Evolutionary conservation across 2,113 vertebrate species (phyloP).

Genomic region (Calypte anna): DNA sequence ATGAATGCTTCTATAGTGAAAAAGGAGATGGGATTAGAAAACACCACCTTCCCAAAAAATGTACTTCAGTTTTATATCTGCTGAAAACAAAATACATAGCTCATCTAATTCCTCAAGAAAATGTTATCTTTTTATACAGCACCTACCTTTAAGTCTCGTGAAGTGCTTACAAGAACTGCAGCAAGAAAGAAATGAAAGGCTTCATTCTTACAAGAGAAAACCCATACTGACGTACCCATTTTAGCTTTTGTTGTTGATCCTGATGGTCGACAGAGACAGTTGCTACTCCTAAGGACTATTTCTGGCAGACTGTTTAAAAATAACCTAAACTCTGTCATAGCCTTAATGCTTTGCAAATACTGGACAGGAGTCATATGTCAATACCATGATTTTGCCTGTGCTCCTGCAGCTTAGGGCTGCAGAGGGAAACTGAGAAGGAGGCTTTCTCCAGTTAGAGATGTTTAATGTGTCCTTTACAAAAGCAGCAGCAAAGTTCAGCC

Average conservation of each 20-base stretch:
- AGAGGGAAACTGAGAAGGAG: not conserved
- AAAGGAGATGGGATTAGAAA: not conserved
- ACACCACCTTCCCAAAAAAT: not conserved
- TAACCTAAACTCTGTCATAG: constrained; percentile 33
- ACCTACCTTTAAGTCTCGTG: not conserved
- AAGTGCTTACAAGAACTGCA: not conserved
- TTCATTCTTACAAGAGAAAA: not conserved
- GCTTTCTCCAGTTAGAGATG: not conserved
- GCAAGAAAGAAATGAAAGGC: not conserved
- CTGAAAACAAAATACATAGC: not conserved
- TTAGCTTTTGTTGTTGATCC: not conserved
- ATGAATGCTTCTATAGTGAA: not conserved
- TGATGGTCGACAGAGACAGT: fast-evolving
- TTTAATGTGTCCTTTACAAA: not conserved
- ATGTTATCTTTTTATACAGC: not conserved
- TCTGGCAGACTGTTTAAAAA: constrained; percentile 36
- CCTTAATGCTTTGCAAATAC: not conserved
- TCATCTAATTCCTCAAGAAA: not conserved
- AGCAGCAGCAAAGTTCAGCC: not conserved
- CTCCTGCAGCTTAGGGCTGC: not conserved
- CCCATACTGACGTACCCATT: not conserved
- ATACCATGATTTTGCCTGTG: not conserved
- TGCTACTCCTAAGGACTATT: constrained; percentile 9
- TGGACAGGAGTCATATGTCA: not conserved
- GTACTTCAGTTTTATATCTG: not conserved